A percentile compares a stretch with the other conserved stretches of the same genome.
Evolutionary conservation across 2,113 vertebrate genomes (phyloP).

Genomic region (Rafetus swinhoei): DNA sequence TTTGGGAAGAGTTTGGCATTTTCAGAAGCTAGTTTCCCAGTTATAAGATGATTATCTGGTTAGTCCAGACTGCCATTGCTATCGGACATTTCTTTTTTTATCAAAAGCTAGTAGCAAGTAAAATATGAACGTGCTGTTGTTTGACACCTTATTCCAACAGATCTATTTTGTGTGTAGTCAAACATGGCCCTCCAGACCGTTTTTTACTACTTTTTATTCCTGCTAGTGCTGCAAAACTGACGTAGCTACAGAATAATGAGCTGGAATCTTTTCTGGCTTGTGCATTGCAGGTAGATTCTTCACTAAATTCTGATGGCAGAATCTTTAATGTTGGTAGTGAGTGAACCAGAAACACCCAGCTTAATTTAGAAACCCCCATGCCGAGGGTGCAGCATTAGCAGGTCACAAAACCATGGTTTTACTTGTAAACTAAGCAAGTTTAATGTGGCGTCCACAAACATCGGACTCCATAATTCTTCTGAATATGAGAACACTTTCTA

Average conservation of each 20-base stretch:
- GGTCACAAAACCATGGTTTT: fast-evolving
- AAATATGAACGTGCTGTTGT: background rate
- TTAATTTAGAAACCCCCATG: fast-evolving
- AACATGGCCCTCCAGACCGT: background rate
- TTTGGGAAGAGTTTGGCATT: background rate
- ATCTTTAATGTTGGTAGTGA: fast-evolving
- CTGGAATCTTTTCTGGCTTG: background rate
- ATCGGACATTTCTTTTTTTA: background rate
- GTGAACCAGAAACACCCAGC: fast-evolving
- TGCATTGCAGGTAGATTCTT: background rate
- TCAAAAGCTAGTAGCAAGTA: background rate
- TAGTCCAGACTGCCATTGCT: background rate
- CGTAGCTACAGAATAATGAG: background rate
- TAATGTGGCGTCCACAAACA: fast-evolving
- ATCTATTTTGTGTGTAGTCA: background rate
- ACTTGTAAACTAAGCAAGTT: fast-evolving
- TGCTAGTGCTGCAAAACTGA: background rate
- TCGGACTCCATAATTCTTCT: fast-evolving
- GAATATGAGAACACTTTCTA: background rate
- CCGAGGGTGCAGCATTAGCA: fast-evolving
- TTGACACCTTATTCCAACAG: background rate
- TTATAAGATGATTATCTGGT: background rate
- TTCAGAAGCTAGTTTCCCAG: background rate
- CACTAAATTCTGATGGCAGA: fast-evolving
- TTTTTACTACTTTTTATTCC: background rate